Conservation (phyloP, 2,113 vertebrate species). For the Calypte anna region DNA sequence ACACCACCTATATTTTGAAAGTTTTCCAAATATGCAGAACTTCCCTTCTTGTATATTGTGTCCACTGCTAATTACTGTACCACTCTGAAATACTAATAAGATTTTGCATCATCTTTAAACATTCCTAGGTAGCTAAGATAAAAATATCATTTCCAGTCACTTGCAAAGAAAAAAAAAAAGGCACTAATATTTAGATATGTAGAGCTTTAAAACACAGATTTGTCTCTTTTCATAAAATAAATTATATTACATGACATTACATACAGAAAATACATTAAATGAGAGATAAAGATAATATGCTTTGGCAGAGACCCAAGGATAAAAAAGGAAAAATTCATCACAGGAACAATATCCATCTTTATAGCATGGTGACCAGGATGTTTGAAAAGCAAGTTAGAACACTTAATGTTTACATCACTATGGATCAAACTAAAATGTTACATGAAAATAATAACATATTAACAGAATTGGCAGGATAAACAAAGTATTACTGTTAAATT, state of each 20-base stretch:
- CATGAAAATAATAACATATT: not conserved
- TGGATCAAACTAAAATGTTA: not conserved
- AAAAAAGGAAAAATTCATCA: not conserved
- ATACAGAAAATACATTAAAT: not conserved
- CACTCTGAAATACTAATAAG: accelerated
- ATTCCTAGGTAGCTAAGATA: not conserved
- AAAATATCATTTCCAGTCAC: not conserved
- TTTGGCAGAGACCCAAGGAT: not conserved
- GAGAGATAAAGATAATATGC: not conserved
- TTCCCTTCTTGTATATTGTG: not conserved
- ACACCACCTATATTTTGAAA: not conserved
- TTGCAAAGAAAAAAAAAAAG: not conserved
- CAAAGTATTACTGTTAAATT: not conserved
- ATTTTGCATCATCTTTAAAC: not conserved
- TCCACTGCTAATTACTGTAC: not conserved
- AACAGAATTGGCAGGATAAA: not conserved
- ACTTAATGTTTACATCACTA: not conserved
- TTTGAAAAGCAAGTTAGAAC: not conserved
- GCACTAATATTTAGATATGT: not conserved
- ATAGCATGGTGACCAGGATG: not conserved
- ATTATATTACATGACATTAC: too few relatives aligned
- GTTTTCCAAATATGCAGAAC: not conserved
- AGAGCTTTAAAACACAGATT: not conserved
- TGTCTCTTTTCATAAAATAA: not conserved
- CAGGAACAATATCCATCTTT: not conserved